Conservation (phyloP, 2,113 vertebrate genomes). For the Gopherus flavomarginatus region DNA sequence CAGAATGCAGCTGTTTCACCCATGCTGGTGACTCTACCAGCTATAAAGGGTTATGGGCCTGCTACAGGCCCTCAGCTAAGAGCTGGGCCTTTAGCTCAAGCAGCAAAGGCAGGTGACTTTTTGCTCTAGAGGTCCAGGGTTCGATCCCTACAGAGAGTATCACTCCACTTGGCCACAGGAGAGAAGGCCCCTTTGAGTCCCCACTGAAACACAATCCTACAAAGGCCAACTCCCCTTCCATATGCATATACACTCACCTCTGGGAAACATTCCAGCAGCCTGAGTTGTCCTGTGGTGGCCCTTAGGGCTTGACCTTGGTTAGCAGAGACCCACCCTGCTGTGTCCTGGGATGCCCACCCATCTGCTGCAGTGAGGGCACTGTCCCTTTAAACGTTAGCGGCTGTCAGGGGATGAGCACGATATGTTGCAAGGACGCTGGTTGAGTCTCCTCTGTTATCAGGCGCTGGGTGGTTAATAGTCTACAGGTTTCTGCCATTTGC, state of each 20-base stretch:
- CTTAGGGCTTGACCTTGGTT: neutral
- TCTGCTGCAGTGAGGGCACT: neutral
- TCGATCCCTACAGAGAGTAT: no score
- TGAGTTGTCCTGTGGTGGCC: neutral
- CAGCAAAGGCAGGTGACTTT: no score
- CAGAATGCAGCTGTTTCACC: no score
- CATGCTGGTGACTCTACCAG: no score
- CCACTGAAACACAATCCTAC: neutral
- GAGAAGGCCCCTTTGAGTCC: no score
- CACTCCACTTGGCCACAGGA: no score
- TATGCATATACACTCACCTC: neutral
- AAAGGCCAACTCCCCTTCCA: neutral
- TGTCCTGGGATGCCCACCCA: neutral
- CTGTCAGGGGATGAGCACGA: neutral
- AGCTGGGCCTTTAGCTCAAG: no score
- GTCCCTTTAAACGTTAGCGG: neutral
- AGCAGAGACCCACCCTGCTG: neutral
- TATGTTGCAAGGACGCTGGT: no score
- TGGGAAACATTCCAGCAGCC: no score
- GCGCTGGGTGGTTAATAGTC: neutral
- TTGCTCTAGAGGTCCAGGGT: no score
- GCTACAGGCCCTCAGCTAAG: no score
- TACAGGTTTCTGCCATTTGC: constrained; percentile 5
- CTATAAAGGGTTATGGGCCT: no score
- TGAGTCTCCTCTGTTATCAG: neutral